Evolutionary conservation across 2,888 invertebrate genomes (phyloP).

Genomic region (Silvanus unidentatus): DNA sequence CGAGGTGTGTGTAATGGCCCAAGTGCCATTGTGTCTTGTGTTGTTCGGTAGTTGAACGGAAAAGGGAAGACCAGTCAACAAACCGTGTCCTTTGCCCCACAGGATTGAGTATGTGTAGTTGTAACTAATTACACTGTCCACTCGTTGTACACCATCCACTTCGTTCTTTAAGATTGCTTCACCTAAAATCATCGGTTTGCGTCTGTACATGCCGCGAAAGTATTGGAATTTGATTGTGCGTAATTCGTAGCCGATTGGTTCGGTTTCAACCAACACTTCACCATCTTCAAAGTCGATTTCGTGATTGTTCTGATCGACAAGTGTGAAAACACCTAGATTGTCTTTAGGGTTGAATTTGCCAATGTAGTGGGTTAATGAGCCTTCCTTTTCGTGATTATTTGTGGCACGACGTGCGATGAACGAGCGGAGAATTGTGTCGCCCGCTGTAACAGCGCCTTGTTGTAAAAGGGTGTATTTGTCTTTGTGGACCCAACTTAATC

Average conservation of each 20-base stretch:
- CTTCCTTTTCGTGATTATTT: slow-evolving; percentile 29
- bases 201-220: slow-evolving; percentile 44
- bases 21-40: slow-evolving; percentile 54
- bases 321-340: slow-evolving; percentile 62
- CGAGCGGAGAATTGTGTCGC: slow-evolving; percentile 36
- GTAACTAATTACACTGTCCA: slow-evolving; percentile 70
- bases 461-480: slow-evolving; percentile 61
- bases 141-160: slow-evolving; percentile 49
- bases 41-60: slow-evolving; percentile 57
- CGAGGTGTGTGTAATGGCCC: slow-evolving; percentile 57
- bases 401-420: slow-evolving; percentile 38
- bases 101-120: slow-evolving; percentile 63
- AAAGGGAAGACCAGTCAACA: slow-evolving; percentile 64
- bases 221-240: slow-evolving; percentile 43
- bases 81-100: slow-evolving; percentile 75
- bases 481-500: slow-evolving; percentile 73
- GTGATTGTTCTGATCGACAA: slow-evolving; percentile 58
- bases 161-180: slow-evolving; percentile 46
- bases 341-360: slow-evolving; percentile 64
- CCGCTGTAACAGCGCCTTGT: slow-evolving; percentile 62
- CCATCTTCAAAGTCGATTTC: slow-evolving; percentile 58
- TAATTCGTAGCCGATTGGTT: slow-evolving; percentile 72
- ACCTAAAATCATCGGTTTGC: slow-evolving; percentile 37
- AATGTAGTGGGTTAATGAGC: slow-evolving; percentile 54
- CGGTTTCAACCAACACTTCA: slow-evolving; percentile 73